Evolutionary conservation across 2,888 invertebrate species (phyloP).

Genomic region (Seira ritae): DNA sequence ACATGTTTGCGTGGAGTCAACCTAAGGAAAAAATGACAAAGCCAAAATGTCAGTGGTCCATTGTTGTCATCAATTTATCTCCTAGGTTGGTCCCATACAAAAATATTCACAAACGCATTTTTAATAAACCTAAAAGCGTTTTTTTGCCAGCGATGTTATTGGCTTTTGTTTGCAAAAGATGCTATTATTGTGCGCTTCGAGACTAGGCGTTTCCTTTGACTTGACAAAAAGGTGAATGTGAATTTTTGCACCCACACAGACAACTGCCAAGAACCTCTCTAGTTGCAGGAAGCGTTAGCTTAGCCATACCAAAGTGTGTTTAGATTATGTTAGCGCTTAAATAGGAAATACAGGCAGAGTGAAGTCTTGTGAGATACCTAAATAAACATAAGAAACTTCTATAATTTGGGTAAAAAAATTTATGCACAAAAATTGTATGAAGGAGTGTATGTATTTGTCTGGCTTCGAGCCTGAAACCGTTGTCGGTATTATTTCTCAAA

Average conservation of each 20-base stretch:
- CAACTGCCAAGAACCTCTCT: constrained; percentile 23
- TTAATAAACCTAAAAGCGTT: background rate
- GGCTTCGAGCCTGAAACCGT: background rate
- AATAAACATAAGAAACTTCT: background rate
- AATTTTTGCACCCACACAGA: constrained; percentile 55
- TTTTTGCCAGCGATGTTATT: constrained; percentile 2
- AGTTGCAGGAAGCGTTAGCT: constrained; percentile 5
- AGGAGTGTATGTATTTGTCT: background rate
- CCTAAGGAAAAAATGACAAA: constrained; percentile 34
- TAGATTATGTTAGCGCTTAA: no score
- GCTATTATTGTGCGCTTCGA: constrained; percentile 23
- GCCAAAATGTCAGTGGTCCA: constrained; percentile 46
- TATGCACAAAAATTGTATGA: background rate
- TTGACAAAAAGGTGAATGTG: constrained; percentile 54
- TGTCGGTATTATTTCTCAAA: background rate
- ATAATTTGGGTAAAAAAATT: background rate
- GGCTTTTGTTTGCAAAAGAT: constrained; percentile 5
- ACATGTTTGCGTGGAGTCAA: background rate
- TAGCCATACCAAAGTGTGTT: no score
- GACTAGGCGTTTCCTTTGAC: constrained; percentile 56
- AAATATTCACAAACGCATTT: background rate
- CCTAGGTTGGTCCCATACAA: constrained; percentile 2
- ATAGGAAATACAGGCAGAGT: no score
- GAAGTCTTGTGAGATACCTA: background rate
- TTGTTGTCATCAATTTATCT: constrained; percentile 44